Evolutionary conservation across 1,140 invertebrate species (phyloP).

Genomic region (Heliothis subflexa): DNA sequence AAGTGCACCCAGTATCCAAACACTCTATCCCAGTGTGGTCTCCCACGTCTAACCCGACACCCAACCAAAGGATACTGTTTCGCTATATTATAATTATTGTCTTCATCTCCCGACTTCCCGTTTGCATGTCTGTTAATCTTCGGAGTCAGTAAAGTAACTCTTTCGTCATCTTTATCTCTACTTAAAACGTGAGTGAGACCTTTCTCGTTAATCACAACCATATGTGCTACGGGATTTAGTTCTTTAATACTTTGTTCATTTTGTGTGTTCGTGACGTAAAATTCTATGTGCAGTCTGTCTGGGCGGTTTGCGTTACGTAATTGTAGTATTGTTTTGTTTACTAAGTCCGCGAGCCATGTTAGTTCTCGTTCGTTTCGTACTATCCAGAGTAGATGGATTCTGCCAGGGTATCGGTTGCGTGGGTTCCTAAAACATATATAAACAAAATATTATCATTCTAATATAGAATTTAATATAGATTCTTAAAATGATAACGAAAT

Average conservation of each 20-base stretch:
- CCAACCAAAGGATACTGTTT: conserved; percentile 76
- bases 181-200: conserved; percentile 61
- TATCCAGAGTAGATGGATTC: conserved; percentile 80
- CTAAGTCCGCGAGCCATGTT: conserved; percentile 71
- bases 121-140: conserved; percentile 61
- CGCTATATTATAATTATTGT: conserved; percentile 64
- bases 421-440: conserved; percentile 66
- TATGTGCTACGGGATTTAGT: conserved; percentile 59
- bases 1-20: conserved; percentile 83
- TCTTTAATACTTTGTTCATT: conserved; percentile 49
- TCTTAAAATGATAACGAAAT: too few relatives aligned
- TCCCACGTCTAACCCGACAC: conserved; percentile 72
- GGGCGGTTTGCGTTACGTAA: conserved; percentile 75
- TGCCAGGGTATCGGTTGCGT: conserved; percentile 65
- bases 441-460: conserved; percentile 9
- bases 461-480: neutral
- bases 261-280: conserved; percentile 75
- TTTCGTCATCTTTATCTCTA: conserved; percentile 65
- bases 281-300: conserved; percentile 76
- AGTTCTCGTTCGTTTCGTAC: conserved; percentile 75
- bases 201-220: conserved; percentile 70
- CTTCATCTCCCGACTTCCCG: conserved; percentile 46
- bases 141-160: conserved; percentile 69
- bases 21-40: conserved; percentile 78
- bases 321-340: conserved; percentile 66